Evolutionary conservation across 2,797 vertebrate genomes (phyloP).

Genomic region (Pseudomugil tenellus): DNA sequence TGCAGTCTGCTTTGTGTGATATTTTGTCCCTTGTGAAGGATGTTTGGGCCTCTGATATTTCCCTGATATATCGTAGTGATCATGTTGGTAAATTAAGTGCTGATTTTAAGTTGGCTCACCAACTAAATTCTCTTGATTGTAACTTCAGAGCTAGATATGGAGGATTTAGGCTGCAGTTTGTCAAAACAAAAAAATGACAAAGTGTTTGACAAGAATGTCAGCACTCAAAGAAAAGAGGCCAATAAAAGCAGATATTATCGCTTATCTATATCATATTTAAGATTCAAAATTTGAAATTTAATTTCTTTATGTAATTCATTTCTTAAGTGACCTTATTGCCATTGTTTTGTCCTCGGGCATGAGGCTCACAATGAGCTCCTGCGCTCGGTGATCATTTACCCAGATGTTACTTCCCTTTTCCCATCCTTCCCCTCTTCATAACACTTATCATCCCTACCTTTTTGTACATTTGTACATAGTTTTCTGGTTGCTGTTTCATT

Average conservation of each 20-base stretch:
- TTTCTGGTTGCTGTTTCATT: constrained; percentile 79
- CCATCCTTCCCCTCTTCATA: constrained; percentile 32
- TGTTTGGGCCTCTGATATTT: constrained; percentile 29
- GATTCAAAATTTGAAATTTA: constrained; percentile 68
- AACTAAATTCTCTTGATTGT: constrained; percentile 72
- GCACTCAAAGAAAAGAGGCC: constrained; percentile 67
- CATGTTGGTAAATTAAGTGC: constrained; percentile 45
- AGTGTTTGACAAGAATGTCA: constrained; percentile 51
- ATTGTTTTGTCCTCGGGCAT: constrained; percentile 61
- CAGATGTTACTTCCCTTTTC: constrained; percentile 41
- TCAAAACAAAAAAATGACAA: constrained; percentile 77
- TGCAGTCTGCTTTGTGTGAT: constrained; percentile 52
- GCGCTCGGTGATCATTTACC: constrained; percentile 63
- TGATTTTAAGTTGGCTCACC: constrained; percentile 57
- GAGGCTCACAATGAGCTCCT: constrained; percentile 54
- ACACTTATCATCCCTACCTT: constrained; percentile 62
- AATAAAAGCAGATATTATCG: constrained; percentile 57
- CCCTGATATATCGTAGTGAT: constrained; percentile 35
- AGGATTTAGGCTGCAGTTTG: constrained; percentile 73
- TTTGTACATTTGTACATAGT: constrained; percentile 87
- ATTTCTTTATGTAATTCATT: constrained; percentile 77
- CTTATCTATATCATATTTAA: constrained; percentile 77
- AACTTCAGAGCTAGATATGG: constrained; percentile 61
- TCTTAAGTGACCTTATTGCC: constrained; percentile 83
- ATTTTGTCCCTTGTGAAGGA: constrained; percentile 63